phyloP scores from a whole-genome alignment of 2,113 vertebrate species.

The Hydrolagus affinis region DNA sequence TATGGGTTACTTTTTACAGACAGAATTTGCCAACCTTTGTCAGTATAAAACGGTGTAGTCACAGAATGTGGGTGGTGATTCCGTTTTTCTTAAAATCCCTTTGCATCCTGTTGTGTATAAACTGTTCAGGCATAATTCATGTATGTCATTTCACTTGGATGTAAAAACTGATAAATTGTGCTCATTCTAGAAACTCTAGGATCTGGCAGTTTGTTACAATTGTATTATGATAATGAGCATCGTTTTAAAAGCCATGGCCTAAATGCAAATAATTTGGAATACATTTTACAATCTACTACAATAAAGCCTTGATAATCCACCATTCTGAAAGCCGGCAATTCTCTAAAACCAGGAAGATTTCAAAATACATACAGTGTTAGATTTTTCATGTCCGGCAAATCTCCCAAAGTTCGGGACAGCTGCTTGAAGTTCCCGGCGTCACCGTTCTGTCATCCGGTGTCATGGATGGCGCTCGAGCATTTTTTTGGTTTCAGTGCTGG shows the following conservation, averaged over 20 bases:
- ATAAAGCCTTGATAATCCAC: too few relatives aligned
- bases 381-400: too few relatives aligned
- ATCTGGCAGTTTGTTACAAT: not conserved
- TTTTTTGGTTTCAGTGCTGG: not conserved
- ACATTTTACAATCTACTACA: too few relatives aligned
- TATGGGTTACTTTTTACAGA: slow-evolving; percentile 73
- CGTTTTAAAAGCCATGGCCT: too few relatives aligned
- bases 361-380: too few relatives aligned
- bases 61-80: slow-evolving; percentile 54
- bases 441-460: not conserved
- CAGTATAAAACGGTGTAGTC: slow-evolving; percentile 49
- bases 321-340: too few relatives aligned
- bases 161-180: not conserved
- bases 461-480: not conserved
- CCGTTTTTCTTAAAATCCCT: slow-evolving; percentile 33
- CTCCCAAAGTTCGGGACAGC: too few relatives aligned
- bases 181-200: slow-evolving; percentile 11
- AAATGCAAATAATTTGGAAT: not conserved
- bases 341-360: too few relatives aligned
- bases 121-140: not conserved
- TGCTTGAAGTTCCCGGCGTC: too few relatives aligned
- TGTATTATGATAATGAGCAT: too few relatives aligned
- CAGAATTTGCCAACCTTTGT: slow-evolving; percentile 63
- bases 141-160: not conserved
- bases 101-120: slow-evolving; percentile 1